Percentiles rank a stretch among this genome's conserved stretches.
Conservation (phyloP, 2,888 invertebrate genomes). For the Sipha maydis region DNA sequence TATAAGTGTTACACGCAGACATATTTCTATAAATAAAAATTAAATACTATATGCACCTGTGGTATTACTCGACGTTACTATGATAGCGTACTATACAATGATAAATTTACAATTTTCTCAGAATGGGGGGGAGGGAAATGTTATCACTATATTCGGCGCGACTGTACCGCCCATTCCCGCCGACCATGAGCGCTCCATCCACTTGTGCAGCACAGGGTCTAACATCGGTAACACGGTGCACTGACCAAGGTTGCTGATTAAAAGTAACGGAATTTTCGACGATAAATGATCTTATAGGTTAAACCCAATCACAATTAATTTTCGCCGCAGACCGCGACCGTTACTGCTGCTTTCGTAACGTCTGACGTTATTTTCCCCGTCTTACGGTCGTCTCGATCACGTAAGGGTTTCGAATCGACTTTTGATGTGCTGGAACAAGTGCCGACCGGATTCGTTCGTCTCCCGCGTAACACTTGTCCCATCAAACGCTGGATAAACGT, state of each 20-base stretch:
- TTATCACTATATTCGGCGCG: not conserved
- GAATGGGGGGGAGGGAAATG: too few species aligned
- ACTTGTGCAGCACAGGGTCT: not conserved
- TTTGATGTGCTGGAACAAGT: not conserved
- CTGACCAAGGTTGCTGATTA: conserved; percentile 32
- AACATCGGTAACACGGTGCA: conserved; percentile 3
- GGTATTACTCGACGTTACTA: too few species aligned
- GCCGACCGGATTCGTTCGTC: not conserved
- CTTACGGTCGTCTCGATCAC: not conserved
- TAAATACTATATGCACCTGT: too few species aligned
- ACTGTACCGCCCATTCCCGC: not conserved
- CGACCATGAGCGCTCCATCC: not conserved
- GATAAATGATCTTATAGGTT: conserved; percentile 41
- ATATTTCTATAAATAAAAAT: too few species aligned
- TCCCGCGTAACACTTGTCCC: not conserved
- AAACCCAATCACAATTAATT: conserved; percentile 18
- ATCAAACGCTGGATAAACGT: not conserved
- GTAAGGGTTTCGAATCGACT: not conserved
- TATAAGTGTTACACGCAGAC: too few species aligned
- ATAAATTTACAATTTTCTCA: too few species aligned
- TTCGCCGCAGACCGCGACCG: not conserved
- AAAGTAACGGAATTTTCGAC: conserved; percentile 55
- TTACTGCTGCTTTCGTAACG: not conserved
- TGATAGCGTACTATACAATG: too few species aligned
- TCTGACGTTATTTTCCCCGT: not conserved